These are phyloP conservation scores for Phylloscopus trochilus DNA, from an alignment of 2,113 vertebrate species.

Conservation along the genomic window DNA sequence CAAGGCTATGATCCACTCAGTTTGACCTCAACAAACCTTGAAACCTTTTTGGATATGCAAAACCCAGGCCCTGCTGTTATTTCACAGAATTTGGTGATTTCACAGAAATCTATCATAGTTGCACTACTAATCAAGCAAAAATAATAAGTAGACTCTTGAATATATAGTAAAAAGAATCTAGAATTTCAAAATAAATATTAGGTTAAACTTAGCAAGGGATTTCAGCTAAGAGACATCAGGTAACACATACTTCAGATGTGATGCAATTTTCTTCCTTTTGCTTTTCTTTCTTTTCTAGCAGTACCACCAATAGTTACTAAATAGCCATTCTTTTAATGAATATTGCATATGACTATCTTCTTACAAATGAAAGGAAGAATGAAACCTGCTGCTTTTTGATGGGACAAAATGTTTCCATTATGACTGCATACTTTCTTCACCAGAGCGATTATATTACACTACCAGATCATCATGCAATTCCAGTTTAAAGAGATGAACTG, in stretches of 20 bases:
- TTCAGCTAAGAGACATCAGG: background rate
- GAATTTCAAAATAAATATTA: background rate
- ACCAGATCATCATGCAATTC: conserved; percentile 21
- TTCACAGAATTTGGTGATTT: background rate
- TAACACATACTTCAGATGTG: background rate
- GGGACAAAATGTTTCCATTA: conserved; percentile 78
- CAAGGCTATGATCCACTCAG: background rate
- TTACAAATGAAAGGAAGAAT: conserved; percentile 70
- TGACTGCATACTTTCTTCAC: conserved; percentile 76
- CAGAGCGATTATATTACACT: conserved; percentile 26
- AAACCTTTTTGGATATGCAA: background rate
- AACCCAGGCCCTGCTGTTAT: background rate
- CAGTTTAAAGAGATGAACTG: conserved; percentile 20
- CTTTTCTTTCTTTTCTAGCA: background rate
- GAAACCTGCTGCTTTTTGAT: conserved; percentile 74
- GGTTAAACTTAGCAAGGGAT: background rate
- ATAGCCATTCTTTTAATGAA: conserved; percentile 32
- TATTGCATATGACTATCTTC: conserved; percentile 38
- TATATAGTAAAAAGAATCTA: background rate
- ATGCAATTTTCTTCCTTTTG: background rate
- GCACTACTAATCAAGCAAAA: background rate
- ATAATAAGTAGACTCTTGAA: background rate
- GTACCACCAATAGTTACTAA: conserved; percentile 8
- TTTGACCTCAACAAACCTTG: background rate
- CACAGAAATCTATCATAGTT: background rate